Percentiles rank a stretch among this genome's conserved stretches.
phyloP scores from a whole-genome alignment of 2,113 vertebrate species.

The Gadus macrocephalus region DNA sequence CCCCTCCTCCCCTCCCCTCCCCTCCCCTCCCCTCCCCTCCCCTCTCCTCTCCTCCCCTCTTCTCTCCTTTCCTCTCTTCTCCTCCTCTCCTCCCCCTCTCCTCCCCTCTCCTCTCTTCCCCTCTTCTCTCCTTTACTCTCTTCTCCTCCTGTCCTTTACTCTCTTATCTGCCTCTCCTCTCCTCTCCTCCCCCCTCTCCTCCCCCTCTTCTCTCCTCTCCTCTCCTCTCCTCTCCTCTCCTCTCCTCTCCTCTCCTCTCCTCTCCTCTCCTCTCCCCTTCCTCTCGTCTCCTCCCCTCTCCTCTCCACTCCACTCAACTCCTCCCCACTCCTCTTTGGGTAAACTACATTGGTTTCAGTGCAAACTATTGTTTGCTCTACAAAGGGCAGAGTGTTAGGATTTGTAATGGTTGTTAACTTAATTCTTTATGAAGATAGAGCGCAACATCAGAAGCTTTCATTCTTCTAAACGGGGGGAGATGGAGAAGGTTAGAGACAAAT shows the following conservation, averaged over 20 bases:
- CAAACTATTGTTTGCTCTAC: not conserved
- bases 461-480: not conserved
- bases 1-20: no score
- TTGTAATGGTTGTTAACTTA: constrained; percentile 20
- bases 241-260: not conserved
- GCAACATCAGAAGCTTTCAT: not conserved
- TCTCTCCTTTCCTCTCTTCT: not conserved
- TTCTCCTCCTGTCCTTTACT: not conserved
- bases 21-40: not conserved
- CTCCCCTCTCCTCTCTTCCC: not conserved
- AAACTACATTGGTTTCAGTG: constrained; percentile 18
- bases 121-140: not conserved
- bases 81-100: not conserved
- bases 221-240: constrained; percentile 5
- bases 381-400: constrained; percentile 1
- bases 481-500: not conserved
- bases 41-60: not conserved
- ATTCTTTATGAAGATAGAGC: constrained; percentile 22
- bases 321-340: not conserved
- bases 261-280: not conserved
- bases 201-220: not conserved
- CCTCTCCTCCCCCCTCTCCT: not conserved
- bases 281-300: not conserved
- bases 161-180: not conserved
- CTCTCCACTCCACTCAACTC: not conserved